Evolutionary conservation across 1,140 invertebrate genomes (phyloP), one percentile per base, ranked within the genome.

Genomic region (Drosophila bocki): DNA sequence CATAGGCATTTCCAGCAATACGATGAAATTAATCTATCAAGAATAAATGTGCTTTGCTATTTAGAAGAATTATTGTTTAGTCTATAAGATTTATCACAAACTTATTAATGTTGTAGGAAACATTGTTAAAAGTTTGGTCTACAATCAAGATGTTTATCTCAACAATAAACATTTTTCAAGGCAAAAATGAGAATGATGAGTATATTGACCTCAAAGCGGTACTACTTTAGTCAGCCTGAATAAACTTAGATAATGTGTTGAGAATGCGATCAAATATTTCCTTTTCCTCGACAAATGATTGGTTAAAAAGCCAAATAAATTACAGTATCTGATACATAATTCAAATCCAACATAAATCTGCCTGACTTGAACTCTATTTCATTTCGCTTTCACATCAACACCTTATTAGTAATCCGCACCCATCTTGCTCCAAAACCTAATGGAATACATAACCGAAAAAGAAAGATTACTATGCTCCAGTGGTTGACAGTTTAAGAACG

Each of bases 401-500:
- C 47, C 61, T 67, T 67, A 53, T 67, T 51, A 44, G 47, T 42
- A 48, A 42, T 37, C 47, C 45, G 11, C 29, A 51, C 15, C 45
- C 37, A 63, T 22, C 29, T 44, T 15, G 8, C 19, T 11, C 33
- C 7, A 19, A 63, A 44, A 41, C 35, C 44, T 15, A 45, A 51
- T 44, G 41, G 42, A 37, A 44, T 44, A 33, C 22, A 15, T 37
- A n/a, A 26, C 39, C 15, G 15, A 13, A 57, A 71, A 42, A 47
- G 42, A 57, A 57, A 19, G 29, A 71, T 58, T 50, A n/a, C 35
- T 48, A 29, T 19, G 8, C 33, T 47, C 41, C 17, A 57, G 7
- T 41, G 64, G 37, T 12, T 47, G 64, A 70, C 41, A 70, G 42
- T 29, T 48, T 58, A 37, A 72, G 67, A 70, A 54, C 33, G 7